A percentile compares a stretch with the other conserved stretches of the same genome.
These are phyloP conservation scores for Cichladusa arquata DNA, from an alignment of 2,113 vertebrate genomes.

Conservation along the genomic window DNA sequence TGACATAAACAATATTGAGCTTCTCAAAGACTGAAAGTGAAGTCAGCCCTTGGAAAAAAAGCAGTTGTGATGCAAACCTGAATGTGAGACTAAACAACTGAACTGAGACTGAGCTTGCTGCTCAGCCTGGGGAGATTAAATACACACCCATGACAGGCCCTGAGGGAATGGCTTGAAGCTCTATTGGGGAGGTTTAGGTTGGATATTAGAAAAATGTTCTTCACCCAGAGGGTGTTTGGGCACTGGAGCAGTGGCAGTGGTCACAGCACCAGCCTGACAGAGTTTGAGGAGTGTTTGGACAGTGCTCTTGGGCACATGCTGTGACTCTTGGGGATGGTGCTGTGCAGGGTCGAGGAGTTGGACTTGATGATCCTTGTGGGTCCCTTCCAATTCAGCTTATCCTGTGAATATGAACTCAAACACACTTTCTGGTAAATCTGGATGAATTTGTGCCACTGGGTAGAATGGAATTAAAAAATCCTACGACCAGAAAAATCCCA, in stretches of 20 bases:
- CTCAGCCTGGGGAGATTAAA: background rate
- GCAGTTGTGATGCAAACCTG: background rate
- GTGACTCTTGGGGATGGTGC: background rate
- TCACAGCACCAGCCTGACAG: background rate
- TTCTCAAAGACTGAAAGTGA: background rate
- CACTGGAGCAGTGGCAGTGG: background rate
- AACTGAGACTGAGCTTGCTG: background rate
- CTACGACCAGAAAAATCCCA: background rate
- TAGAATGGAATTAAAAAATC: background rate
- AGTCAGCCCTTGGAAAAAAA: background rate
- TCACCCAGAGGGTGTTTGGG: background rate
- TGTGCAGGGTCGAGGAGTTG: background rate
- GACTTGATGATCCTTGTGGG: background rate
- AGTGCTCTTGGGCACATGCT: rapidly evolving
- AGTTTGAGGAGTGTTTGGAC: rapidly evolving
- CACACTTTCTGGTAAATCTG: background rate
- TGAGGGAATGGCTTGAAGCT: background rate
- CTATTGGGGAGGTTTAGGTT: background rate
- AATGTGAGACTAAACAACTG: background rate
- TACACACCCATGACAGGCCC: background rate
- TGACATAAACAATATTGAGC: background rate
- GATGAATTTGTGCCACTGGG: background rate
- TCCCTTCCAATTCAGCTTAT: background rate
- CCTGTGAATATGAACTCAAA: background rate
- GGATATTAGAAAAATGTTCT: background rate